Evolutionary conservation across 2,888 invertebrate genomes (phyloP), one percentile per base, ranked within the genome.

Genomic region (Notodonta ziczac): DNA sequence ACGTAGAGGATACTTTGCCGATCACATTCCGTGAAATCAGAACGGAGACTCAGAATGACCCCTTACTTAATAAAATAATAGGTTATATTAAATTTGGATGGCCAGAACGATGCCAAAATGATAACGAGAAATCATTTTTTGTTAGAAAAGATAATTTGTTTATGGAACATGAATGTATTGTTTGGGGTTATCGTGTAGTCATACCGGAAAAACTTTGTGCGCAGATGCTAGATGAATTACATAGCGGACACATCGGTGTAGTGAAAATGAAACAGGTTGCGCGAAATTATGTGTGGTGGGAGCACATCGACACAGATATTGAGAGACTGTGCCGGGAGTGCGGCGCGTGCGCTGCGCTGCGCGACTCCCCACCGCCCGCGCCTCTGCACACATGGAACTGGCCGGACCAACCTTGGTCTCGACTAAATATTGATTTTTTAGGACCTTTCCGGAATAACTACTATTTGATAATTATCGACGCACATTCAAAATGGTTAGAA

Each of bases 401-500:
- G 61, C 61, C 61, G 8, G n/a, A 42, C 5, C 53, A 54, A 6
- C 54, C 61, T 1, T 61, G 61, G 61, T 16, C 39, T 12, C 50
- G 61, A 50, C 24, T 61, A 10, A 48, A 61, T 55, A 39, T 50
- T 16, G 54, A 57, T 55, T 61, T 61, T 54, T n/a, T 57, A 32
- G 14, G 16, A 4, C 50, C 42, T 9, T 53, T 52, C 10, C 16
- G 53, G 14, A 54, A 40, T 35, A 5, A 54, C 24, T n/a, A 42
- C 14, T 61, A 48, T 35, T 54, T 61, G 6, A n/a, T 58, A 14
- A 50, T 61, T 12, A 56, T 62, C 3, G 71, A 74, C 40, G 70
- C 76, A 3, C 60, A 67, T 24, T 63, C 67, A 6, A 75, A 76
- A 32, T 76, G 73, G 74, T 59, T 76, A 6, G 74, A 79, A 56